These are phyloP conservation scores for Pluvianellus socialis DNA, from an alignment of 2,113 vertebrate species.

Conservation along the genomic window DNA sequence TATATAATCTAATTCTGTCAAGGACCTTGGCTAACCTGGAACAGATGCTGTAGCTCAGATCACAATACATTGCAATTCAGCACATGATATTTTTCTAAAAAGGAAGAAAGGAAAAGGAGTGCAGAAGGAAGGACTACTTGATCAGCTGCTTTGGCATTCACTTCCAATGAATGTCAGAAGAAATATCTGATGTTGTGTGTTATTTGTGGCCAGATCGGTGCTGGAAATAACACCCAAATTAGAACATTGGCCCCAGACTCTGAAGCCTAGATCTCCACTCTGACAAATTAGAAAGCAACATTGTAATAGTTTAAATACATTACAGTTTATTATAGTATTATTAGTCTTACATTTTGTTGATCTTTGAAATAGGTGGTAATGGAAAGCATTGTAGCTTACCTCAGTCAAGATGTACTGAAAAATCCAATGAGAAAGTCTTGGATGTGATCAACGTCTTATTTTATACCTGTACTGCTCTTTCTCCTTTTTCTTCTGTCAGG, in stretches of 20 bases:
- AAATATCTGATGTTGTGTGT: background rate
- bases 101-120: background rate
- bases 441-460: background rate
- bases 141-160: background rate
- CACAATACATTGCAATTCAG: background rate
- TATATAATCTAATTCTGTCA: constrained; percentile 58
- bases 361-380: background rate
- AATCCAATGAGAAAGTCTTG: background rate
- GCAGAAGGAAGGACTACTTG: background rate
- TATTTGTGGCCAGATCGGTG: background rate
- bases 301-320: background rate
- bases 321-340: background rate
- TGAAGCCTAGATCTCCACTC: background rate
- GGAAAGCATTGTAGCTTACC: background rate
- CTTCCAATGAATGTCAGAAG: background rate
- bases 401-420: background rate
- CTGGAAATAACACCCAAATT: background rate
- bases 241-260: background rate
- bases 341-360: background rate
- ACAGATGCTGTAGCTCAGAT: constrained; percentile 10
- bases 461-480: background rate
- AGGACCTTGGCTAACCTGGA: constrained; percentile 52
- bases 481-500: background rate
- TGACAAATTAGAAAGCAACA: background rate
- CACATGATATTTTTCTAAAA: constrained; percentile 2